phyloP scores from a whole-genome alignment of 2,888 invertebrate species.

The Creontiades dilutus region DNA sequence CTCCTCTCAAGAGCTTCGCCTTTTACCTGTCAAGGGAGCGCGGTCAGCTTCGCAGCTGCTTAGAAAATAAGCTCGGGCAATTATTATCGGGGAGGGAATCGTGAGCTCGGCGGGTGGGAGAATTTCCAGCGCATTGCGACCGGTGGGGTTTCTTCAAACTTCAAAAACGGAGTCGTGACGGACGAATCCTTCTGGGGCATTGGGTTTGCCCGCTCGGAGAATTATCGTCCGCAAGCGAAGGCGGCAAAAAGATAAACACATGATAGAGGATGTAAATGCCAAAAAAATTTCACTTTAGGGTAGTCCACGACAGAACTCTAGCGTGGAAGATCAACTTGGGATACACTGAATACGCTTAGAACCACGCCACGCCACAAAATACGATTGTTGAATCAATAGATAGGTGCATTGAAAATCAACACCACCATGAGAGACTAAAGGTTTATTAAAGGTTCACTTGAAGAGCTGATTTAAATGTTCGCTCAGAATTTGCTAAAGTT shows the following conservation, averaged over 20 bases:
- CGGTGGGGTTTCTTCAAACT: conserved; percentile 39
- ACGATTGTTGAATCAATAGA: too few species aligned
- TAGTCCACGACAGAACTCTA: too few species aligned
- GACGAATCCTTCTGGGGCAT: conserved; percentile 20
- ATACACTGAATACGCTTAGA: too few species aligned
- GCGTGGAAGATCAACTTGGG: too few species aligned
- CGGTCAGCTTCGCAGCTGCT: conserved; percentile 52
- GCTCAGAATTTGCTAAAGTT: too few species aligned
- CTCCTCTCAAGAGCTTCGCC: conserved; percentile 33
- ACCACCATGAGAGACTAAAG: too few species aligned
- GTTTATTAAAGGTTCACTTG: too few species aligned
- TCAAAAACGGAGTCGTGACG: conserved; percentile 36
- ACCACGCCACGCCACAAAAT: too few species aligned
- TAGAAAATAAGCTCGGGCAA: conserved; percentile 42
- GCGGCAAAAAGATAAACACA: background rate
- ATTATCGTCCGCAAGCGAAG: background rate
- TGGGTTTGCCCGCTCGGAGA: conserved; percentile 16
- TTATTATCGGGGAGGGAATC: conserved; percentile 47
- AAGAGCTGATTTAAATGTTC: too few species aligned
- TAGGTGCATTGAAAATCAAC: too few species aligned
- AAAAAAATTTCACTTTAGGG: too few species aligned
- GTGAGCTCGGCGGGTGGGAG: conserved; percentile 31
- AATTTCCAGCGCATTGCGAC: conserved; percentile 10
- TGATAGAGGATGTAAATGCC: background rate
- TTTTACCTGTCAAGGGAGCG: conserved; percentile 37